Evolutionary conservation across 2,888 invertebrate species (phyloP).

Genomic region (Prionchulus punctatus): DNA sequence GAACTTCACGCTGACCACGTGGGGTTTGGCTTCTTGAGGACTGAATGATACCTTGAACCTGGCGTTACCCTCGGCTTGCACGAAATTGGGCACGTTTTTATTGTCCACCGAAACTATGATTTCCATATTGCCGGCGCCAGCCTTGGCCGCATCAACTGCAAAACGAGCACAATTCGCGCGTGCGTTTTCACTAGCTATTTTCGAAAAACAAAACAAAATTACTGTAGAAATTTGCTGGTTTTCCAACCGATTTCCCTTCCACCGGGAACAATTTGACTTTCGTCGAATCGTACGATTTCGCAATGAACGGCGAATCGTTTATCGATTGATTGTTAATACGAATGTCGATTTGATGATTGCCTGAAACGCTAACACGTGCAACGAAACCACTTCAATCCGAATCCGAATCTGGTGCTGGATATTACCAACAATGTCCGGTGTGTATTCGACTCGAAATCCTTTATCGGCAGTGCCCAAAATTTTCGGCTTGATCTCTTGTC

Average conservation of each 20-base stretch:
- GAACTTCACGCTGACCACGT: slow-evolving; percentile 71
- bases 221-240: slow-evolving; percentile 6
- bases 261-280: slow-evolving; percentile 88
- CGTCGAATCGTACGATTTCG: slow-evolving; percentile 55
- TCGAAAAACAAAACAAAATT: not conserved
- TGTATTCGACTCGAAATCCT: slow-evolving; percentile 52
- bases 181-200: not conserved
- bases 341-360: slow-evolving; percentile 19
- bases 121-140: slow-evolving; percentile 85
- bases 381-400: not conserved
- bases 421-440: slow-evolving; percentile 54
- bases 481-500: slow-evolving; percentile 56
- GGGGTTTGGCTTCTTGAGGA: slow-evolving; percentile 76
- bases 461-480: slow-evolving; percentile 54
- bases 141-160: slow-evolving; percentile 46
- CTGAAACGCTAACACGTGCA: not conserved
- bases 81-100: slow-evolving; percentile 91
- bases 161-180: not conserved
- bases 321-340: slow-evolving; percentile 20
- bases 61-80: slow-evolving; percentile 89
- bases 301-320: slow-evolving; percentile 34
- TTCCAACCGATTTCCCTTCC: slow-evolving; percentile 38
- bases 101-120: slow-evolving; percentile 91
- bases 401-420: not conserved
- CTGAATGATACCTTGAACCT: slow-evolving; percentile 86